These are phyloP conservation scores for Cuculus canorus DNA, from an alignment of 2,797 vertebrate species.

Conservation along the genomic window DNA sequence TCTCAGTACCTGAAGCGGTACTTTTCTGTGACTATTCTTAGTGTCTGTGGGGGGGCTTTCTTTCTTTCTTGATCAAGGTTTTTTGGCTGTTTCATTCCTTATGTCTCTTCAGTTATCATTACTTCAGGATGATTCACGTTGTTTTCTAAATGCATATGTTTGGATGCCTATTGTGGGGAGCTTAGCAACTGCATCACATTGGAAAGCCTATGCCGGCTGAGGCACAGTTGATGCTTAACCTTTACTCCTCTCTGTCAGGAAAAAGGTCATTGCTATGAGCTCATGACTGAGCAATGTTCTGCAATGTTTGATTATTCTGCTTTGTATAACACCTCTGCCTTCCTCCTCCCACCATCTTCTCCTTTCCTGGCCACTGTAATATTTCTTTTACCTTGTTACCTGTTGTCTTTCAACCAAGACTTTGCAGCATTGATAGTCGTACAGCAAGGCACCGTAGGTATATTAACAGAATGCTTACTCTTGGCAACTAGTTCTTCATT, in stretches of 20 bases:
- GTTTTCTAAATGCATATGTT: neutral
- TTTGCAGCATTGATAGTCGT: neutral
- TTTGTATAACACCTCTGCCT: neutral
- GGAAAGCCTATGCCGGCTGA: neutral
- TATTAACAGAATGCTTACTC: neutral
- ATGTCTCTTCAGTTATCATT: constrained; percentile 25
- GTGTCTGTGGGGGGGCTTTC: neutral
- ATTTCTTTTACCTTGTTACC: neutral
- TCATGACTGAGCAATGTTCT: constrained; percentile 38
- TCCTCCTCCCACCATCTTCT: neutral
- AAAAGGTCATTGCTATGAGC: constrained; percentile 43
- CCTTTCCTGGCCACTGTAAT: neutral
- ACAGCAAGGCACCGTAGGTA: rapidly evolving
- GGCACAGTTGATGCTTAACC: neutral
- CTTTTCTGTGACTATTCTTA: constrained; percentile 33
- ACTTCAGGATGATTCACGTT: constrained; percentile 30
- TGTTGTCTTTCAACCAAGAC: neutral
- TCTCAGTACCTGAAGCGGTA: neutral
- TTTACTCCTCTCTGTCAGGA: constrained; percentile 20
- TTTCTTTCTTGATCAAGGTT: neutral
- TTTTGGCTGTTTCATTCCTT: constrained; percentile 29
- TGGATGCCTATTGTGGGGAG: constrained; percentile 19
- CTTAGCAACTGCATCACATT: constrained; percentile 16
- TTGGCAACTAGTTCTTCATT: neutral
- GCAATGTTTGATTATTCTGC: neutral